phyloP scores from a whole-genome alignment of 2,797 vertebrate species.

The Neostethus bicornis region DNA sequence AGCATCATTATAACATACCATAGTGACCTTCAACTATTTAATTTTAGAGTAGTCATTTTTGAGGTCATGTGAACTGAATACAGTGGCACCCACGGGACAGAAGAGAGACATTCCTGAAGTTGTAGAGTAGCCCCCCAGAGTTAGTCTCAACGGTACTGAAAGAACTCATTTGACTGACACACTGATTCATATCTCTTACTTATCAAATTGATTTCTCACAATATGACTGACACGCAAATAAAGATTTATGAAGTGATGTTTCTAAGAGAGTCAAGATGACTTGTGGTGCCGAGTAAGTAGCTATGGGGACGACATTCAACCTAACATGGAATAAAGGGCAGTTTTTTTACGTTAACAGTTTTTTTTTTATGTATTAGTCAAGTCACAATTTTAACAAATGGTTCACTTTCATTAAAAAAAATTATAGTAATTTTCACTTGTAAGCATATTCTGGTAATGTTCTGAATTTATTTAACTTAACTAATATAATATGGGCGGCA shows the following conservation, averaged over 20 bases:
- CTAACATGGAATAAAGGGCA: conserved; percentile 9
- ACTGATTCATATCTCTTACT: conserved; percentile 30
- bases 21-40: too few relatives aligned
- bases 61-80: conserved; percentile 72
- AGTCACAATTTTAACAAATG: too few relatives aligned
- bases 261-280: neutral
- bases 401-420: too few relatives aligned
- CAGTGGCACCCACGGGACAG: conserved; percentile 60
- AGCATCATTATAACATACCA: too few relatives aligned
- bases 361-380: conserved; percentile 19
- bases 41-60: too few relatives aligned
- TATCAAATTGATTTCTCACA: conserved; percentile 13
- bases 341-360: conserved; percentile 1
- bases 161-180: conserved; percentile 38
- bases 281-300: neutral
- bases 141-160: conserved; percentile 43
- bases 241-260: neutral
- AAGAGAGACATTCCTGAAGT: conserved; percentile 68
- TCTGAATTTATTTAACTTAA: neutral
- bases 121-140: conserved; percentile 32
- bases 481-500: too few relatives aligned
- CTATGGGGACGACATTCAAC: neutral
- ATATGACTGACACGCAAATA: conserved; percentile 17
- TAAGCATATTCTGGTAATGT: neutral
- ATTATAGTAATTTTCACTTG: neutral